These are phyloP conservation scores for Exaiptasia diaphana DNA, from an alignment of 64 coral and sea anemone species.

Conservation along the genomic window DNA sequence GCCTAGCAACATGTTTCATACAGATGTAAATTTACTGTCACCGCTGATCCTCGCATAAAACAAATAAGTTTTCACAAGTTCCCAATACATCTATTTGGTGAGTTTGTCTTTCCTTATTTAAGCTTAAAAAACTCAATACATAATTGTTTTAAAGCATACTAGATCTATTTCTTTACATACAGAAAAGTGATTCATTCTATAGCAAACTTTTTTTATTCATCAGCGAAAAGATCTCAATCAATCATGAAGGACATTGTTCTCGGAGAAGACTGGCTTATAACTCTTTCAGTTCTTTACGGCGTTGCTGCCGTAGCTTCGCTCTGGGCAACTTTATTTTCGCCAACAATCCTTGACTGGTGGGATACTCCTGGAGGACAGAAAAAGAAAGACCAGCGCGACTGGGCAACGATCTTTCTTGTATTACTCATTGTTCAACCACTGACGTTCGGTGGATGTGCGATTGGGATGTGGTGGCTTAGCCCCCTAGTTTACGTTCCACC, in stretches of 20 bases:
- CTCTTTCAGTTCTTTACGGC: constrained; percentile 89
- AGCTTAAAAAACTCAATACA: no score
- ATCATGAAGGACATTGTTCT: constrained; percentile 80
- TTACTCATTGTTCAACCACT: constrained; percentile 79
- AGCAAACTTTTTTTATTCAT: no score
- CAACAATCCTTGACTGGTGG: constrained; percentile 87
- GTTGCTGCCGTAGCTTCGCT: constrained; percentile 76
- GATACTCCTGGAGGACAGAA: constrained; percentile 88
- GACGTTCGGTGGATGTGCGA: constrained; percentile 79
- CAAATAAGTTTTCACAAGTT: no score
- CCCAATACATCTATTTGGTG: no score
- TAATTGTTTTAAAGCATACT: no score
- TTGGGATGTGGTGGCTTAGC: constrained; percentile 89
- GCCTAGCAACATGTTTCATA: no score
- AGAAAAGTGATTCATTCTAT: no score
- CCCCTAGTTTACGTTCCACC: constrained; percentile 78
- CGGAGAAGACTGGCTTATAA: constrained; percentile 95
- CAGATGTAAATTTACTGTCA: no score
- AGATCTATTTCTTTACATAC: no score
- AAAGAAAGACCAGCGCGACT: constrained; percentile 87
- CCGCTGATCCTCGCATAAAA: no score
- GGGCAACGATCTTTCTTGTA: constrained; percentile 85
- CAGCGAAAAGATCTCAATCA: no score
- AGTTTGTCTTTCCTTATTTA: no score
- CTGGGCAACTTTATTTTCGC: constrained; percentile 85